Evolutionary conservation across 2,797 vertebrate genomes (phyloP).

Genomic region (Phrynocephalus vlangalii): DNA sequence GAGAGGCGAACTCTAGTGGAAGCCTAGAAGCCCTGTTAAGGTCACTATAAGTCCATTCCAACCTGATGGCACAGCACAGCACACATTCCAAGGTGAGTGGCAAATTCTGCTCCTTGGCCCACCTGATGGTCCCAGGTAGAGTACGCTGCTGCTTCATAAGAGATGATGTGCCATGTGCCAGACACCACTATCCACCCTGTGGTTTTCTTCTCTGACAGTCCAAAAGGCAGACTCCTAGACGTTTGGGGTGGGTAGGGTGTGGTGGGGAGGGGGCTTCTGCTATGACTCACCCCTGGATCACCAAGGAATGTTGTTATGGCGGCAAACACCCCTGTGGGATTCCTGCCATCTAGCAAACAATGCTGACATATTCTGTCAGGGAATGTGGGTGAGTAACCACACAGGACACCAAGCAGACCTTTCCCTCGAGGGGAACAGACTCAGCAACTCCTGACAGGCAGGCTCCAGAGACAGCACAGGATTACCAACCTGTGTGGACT

Average conservation of each 20-base stretch:
- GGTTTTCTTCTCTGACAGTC: neutral
- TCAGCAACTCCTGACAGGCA: neutral
- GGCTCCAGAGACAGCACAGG: neutral
- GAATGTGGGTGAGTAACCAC: neutral
- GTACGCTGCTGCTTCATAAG: neutral
- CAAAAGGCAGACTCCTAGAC: neutral
- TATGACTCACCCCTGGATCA: slow-evolving; percentile 11
- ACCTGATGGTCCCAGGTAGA: neutral
- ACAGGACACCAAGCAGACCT: neutral
- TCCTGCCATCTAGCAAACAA: neutral
- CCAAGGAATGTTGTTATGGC: neutral
- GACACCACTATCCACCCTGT: neutral
- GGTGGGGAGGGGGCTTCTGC: no score
- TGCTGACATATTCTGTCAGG: neutral
- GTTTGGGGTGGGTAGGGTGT: no score
- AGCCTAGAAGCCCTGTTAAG: neutral
- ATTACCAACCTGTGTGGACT: neutral
- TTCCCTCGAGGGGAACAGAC: neutral
- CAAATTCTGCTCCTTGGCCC: neutral
- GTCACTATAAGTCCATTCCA: no score
- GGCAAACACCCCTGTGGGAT: neutral
- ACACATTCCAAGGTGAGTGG: neutral
- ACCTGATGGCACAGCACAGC: no score
- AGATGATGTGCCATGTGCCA: neutral
- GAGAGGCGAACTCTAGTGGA: neutral